phyloP scores from a whole-genome alignment of 2,797 vertebrate species.

The Hybognathus amarus region DNA sequence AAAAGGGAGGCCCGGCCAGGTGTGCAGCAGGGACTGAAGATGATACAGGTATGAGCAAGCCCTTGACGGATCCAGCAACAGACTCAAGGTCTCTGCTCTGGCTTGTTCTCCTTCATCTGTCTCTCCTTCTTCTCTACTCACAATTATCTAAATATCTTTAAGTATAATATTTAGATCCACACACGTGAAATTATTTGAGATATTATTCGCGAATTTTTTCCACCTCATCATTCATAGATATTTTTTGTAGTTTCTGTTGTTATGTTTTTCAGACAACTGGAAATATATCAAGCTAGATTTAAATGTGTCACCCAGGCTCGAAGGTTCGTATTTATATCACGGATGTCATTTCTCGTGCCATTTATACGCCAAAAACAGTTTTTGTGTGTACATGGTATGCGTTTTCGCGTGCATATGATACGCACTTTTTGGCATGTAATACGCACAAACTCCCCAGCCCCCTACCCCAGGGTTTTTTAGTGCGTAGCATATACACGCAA shows the following conservation, averaged over 20 bases:
- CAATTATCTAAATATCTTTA: background rate
- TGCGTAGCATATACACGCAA: too few relatives aligned
- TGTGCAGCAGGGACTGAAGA: conserved; percentile 55
- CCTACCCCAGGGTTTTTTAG: too few relatives aligned
- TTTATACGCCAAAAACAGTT: too few relatives aligned
- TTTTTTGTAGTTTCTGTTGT: background rate
- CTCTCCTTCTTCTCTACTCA: background rate
- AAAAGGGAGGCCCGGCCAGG: conserved; percentile 56
- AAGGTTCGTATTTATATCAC: too few relatives aligned
- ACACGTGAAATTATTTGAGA: background rate
- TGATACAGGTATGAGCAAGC: conserved; percentile 61
- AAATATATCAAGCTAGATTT: background rate
- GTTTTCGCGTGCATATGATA: too few relatives aligned
- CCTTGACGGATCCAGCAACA: conserved; percentile 49
- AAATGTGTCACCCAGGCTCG: background rate
- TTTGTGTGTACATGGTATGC: too few relatives aligned
- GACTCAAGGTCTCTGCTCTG: conserved; percentile 39
- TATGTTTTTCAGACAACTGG: background rate
- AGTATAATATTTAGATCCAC: background rate
- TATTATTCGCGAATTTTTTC: background rate
- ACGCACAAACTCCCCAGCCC: too few relatives aligned
- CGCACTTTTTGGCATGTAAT: too few relatives aligned
- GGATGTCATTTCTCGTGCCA: too few relatives aligned
- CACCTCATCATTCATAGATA: background rate
- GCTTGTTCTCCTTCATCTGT: conserved; percentile 38